Base-by-base conservation (phyloP, 2,888 invertebrate species). In the Isoperla grammatica region DNA sequence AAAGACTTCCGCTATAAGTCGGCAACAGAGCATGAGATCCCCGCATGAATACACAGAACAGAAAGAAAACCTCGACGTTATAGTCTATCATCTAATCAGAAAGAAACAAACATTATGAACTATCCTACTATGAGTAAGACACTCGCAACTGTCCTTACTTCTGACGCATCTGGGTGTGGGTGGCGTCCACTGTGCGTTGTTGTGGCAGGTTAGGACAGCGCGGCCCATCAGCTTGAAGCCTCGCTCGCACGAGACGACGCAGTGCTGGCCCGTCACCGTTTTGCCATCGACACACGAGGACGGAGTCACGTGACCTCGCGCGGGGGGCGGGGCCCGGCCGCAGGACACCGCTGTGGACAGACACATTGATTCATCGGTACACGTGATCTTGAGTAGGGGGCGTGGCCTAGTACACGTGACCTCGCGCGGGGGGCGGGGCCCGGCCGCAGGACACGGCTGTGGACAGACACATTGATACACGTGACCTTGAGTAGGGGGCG, bases 271-370 rank as follows among this genome's bases (percentile, higher is more conserved):
- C n/a, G 75, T 69, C 61, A 72, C 70, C 23, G 73, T 73, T 62
- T 74, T 71, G n/a, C 77, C 75, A 13, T 71, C 69, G n/a, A 76
- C 72, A 65, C 83, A 83, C 46, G 75, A 71, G 35, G 75, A 71
- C 0, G 83, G 83, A 12, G 76, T 63, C 29, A 82, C 75, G 63
- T 77, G 71, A 13, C 82, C 83, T 65, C 79, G 74, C 23, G 72
- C 71, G 1, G 81, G 78, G 12, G 69, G 66, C 1, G 71, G 70
- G 6, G 82, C 68, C 40, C 73, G 75, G 0, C 79, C 75, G 66
- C 83, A 83, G 6, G 75, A 68, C 43, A 72, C 69, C 20, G 74
- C 78, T 79, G 65, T 56, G n/a, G n/a, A n/a, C n/a, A n/a, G n/a
- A n/a, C n/a, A n/a, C n/a, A n/a, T n/a, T n/a, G n/a, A n/a, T n/a